Evolutionary conservation across 1,140 invertebrate species (phyloP), one percentile per base, ranked within the genome.

Genomic region (Caerostris darwini): DNA sequence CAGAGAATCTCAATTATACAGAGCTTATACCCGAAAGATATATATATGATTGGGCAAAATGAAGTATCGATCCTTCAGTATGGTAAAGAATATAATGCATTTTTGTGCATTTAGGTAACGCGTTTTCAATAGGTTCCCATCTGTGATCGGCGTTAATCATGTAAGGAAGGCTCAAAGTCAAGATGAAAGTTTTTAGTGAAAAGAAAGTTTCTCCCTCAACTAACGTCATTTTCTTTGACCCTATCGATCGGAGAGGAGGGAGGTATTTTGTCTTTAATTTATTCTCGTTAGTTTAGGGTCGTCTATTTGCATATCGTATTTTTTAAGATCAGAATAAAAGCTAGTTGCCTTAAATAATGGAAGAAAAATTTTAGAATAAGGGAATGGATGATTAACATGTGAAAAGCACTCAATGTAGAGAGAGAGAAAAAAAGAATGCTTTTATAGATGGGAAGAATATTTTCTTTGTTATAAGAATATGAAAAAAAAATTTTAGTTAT

Each of bases 211-310:
- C 50, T 64, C 34, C 50, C 59, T 64, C 12, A 53, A 67, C 19
- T 67, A 88, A 88, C 58, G 58, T 53, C 86, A 88, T 88, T 88
- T 88, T 88, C 86, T 88, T 67, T 67, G 34, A 67, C 14, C 58
- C 14, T 34, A 88, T 88, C 86, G 86, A 88, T 88, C 86, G 56
- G 7, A 57, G n/a, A 10, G 34, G 34, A 57, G 82, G 53, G n/a
- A 64, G 58, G 86, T 57, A 88, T 88, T 67, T 88, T 88, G 86
- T 50, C 59, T 88, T 88, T 88, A 88, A 88, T 88, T 88, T 88
- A 88, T 88, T 88, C 86, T 88, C 56, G 86, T 64, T 88, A 88
- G 59, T 88, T 88, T 53, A 67, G 50, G 64, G 50, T 7, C 19
- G 3, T 7, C 59, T 88, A 88, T 88, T 88, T 88, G 86, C 86